Percentiles rank a stretch among this genome's conserved stretches.
phyloP scores from a whole-genome alignment of 2,888 invertebrate genomes.

The Drosophila tripunctata region DNA sequence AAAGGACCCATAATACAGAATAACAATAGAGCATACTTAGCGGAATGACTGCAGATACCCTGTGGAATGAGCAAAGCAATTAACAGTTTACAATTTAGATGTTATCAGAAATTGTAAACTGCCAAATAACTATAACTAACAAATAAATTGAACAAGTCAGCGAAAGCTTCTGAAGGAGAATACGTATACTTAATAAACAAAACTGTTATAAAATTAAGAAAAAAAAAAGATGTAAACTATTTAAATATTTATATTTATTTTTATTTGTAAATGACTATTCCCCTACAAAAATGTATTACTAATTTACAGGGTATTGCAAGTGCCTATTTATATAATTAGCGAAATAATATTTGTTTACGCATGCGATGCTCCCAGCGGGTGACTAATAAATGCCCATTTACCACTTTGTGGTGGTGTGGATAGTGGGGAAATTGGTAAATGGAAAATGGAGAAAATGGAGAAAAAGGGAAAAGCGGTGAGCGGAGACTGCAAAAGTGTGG shows the following conservation, averaged over 20 bases:
- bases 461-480: neutral
- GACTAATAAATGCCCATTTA: conserved; percentile 52
- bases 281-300: neutral
- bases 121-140: neutral
- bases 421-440: too few species aligned
- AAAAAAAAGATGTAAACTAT: too few species aligned
- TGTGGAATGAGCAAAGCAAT: neutral
- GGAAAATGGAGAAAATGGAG: neutral
- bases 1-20: neutral
- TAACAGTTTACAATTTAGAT: neutral
- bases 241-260: too few species aligned
- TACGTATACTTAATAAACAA: too few species aligned
- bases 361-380: conserved; percentile 32
- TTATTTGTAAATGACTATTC: too few species aligned
- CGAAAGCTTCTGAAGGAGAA: too few species aligned
- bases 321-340: conserved; percentile 49
- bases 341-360: conserved; percentile 35
- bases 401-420: conserved; percentile 29
- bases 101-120: neutral
- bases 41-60: neutral
- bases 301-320: conserved; percentile 15
- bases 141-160: too few species aligned
- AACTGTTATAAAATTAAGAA: too few species aligned
- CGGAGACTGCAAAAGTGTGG: too few species aligned
- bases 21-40: neutral